Percentiles rank a stretch among this genome's conserved stretches.
phyloP scores from a whole-genome alignment of 1,140 invertebrate species.

The Ceratitis capitata region DNA sequence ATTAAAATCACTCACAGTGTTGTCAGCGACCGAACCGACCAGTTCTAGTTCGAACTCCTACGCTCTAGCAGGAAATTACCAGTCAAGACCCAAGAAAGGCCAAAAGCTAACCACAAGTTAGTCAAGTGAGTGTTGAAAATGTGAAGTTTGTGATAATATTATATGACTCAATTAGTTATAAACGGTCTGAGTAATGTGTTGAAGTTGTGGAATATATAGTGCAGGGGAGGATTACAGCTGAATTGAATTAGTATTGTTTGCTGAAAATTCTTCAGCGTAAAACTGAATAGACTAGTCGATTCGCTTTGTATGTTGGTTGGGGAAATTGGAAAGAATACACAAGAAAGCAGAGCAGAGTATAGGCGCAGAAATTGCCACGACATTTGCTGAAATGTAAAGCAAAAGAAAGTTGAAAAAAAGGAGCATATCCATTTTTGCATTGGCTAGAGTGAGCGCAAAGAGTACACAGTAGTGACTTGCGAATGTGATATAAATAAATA shows the following conservation, averaged over 20 bases:
- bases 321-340: slow-evolving; percentile 17
- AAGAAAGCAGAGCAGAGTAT: neutral
- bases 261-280: neutral
- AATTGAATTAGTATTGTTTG: neutral
- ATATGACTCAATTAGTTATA: too few relatives aligned
- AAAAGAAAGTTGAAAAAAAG: slow-evolving; percentile 14
- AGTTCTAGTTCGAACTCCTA: slow-evolving; percentile 39
- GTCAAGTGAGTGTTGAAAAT: slow-evolving; percentile 71
- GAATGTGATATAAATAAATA: slow-evolving; percentile 13
- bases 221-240: neutral
- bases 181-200: slow-evolving; percentile 8
- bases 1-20: neutral
- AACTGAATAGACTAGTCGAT: neutral
- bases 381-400: neutral
- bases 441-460: neutral
- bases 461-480: slow-evolving; percentile 20
- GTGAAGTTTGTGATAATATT: neutral
- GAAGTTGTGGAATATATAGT: neutral
- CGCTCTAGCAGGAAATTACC: slow-evolving; percentile 66
- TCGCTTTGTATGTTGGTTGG: neutral
- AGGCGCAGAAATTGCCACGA: slow-evolving; percentile 10
- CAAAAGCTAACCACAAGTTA: slow-evolving; percentile 66
- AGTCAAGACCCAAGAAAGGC: slow-evolving; percentile 31
- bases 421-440: neutral
- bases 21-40: slow-evolving; percentile 38